Percentiles rank a stretch among this genome's conserved stretches.
Evolutionary conservation across 2,888 invertebrate species (phyloP).

Genomic region (Hypselothyrea guttata): DNA sequence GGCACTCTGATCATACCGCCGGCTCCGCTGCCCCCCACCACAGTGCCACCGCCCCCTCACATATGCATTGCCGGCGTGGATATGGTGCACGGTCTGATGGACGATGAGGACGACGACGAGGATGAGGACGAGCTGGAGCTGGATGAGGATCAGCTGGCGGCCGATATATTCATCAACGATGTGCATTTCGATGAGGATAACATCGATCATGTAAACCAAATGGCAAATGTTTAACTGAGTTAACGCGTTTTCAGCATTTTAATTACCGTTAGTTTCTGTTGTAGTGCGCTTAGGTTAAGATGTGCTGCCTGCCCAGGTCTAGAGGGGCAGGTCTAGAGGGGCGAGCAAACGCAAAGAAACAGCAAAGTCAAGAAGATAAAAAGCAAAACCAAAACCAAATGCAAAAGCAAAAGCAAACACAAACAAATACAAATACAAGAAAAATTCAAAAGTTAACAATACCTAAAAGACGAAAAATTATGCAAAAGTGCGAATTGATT

Average conservation of each 20-base stretch:
- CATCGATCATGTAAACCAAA: conserved; percentile 80
- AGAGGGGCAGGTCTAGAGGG: too few relatives aligned
- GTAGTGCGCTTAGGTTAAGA: conserved; percentile 63
- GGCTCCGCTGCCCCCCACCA: conserved; percentile 82
- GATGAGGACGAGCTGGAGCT: conserved; percentile 76
- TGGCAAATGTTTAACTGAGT: conserved; percentile 81
- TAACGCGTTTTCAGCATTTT: conserved; percentile 53
- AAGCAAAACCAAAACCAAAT: neutral
- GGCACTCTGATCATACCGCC: conserved; percentile 82
- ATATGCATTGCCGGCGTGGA: conserved; percentile 81
- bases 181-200: conserved; percentile 78
- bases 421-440: too few relatives aligned
- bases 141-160: conserved; percentile 77
- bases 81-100: conserved; percentile 76
- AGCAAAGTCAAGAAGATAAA: conserved; percentile 29
- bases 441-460: conserved; percentile 80
- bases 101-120: conserved; percentile 73
- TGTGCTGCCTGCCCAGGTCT: conserved; percentile 39
- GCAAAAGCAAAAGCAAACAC: conserved; percentile 30
- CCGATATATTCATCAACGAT: conserved; percentile 81
- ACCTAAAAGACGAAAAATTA: conserved; percentile 76
- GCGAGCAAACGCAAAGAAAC: conserved; percentile 5
- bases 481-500: conserved; percentile 77
- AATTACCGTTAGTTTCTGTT: conserved; percentile 69
- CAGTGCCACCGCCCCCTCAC: conserved; percentile 82